Evolutionary conservation across 2,797 vertebrate genomes (phyloP), one percentile per base, ranked within the genome.

Genomic region (Eulemur albifrons): DNA sequence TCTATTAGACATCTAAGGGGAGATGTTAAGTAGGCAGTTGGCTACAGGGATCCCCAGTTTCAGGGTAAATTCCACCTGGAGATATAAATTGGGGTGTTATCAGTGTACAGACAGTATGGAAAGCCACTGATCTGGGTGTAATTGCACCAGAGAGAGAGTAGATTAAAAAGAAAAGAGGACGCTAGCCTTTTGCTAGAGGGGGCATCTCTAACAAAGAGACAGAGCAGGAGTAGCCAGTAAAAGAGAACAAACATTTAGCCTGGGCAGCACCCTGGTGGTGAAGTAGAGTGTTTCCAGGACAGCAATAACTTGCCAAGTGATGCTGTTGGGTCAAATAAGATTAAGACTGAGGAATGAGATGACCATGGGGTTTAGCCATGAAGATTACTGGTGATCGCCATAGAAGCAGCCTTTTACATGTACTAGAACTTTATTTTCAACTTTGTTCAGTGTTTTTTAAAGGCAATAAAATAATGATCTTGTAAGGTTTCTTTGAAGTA

Each of bases 351-450:
- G n/a, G 40, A 83, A 79, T 2, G 7, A 25, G 9, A 65, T 14
- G 61, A 18, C 38, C 13, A 1, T 21, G 4, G 3, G 25, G 3
- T 52, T 54, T 61, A 40, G 50, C 23, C 14, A 35, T 6, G 35
- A 20, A 75, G 21, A 0, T 72, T 54, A 23, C 61, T 59, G n/a
- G 45, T n/a, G 0, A 72, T 30, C 30, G 3, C 5, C 12, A 61
- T 32, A 63, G 30, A 5, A 63, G 13, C 5, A 67, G 18, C 18
- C 18, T 67, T 20, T 83, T 27, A 69, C 32, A 54, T 61, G 2
- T 30, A 18, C 81, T 70, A 38, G 18, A 59, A 87, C 35, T 40
- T 90, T 79, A 38, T 82, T 84, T 77, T 54, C 59, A 82, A 81
- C 40, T 65, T 48, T 70, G 5, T 77, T 59, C 25, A 27, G 5